Conservation (phyloP, 2,113 vertebrate genomes). For the Benitochromis conjunctus region DNA sequence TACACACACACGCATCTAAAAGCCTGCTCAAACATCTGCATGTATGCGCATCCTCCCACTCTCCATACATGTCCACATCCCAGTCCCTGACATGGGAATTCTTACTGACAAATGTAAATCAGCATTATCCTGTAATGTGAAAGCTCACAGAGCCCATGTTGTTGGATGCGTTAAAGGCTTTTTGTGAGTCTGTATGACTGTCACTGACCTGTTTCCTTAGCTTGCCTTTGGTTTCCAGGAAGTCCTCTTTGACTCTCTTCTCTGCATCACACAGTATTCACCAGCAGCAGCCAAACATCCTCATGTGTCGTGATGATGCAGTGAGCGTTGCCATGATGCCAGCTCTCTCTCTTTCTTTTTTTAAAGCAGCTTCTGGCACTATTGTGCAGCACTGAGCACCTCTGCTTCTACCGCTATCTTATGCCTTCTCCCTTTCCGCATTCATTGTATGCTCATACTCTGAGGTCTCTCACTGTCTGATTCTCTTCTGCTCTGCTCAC, state of each 20-base stretch:
- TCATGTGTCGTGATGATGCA: constrained; percentile 68
- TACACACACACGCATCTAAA: not conserved
- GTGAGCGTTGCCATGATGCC: constrained; percentile 65
- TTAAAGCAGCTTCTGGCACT: constrained; percentile 26
- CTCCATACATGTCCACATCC: constrained; percentile 12
- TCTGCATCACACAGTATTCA: constrained; percentile 78
- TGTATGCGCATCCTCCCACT: constrained; percentile 32
- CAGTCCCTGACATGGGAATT: not conserved
- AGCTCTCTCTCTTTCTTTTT: constrained; percentile 10
- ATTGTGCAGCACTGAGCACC: constrained; percentile 39
- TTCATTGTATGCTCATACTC: constrained; percentile 26
- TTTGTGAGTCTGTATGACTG: not conserved
- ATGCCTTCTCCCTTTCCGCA: constrained; percentile 11
- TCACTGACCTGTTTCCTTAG: constrained; percentile 61
- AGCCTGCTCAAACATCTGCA: constrained; percentile 20
- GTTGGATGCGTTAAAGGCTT: not conserved
- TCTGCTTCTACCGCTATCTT: constrained; percentile 27
- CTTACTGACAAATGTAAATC: constrained; percentile 37
- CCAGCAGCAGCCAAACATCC: constrained; percentile 69
- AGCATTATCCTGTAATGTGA: not conserved
- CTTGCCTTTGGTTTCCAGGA: constrained; percentile 50
- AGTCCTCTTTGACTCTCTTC: constrained; percentile 74
- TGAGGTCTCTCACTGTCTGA: constrained; percentile 35
- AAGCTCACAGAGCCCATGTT: not conserved
- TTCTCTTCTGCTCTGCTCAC: constrained; percentile 5